Percentiles rank a stretch among this genome's conserved stretches.
These are phyloP conservation scores for Probaryconus sp. DNA, from an alignment of 1,140 invertebrate genomes.

Conservation along the genomic window DNA sequence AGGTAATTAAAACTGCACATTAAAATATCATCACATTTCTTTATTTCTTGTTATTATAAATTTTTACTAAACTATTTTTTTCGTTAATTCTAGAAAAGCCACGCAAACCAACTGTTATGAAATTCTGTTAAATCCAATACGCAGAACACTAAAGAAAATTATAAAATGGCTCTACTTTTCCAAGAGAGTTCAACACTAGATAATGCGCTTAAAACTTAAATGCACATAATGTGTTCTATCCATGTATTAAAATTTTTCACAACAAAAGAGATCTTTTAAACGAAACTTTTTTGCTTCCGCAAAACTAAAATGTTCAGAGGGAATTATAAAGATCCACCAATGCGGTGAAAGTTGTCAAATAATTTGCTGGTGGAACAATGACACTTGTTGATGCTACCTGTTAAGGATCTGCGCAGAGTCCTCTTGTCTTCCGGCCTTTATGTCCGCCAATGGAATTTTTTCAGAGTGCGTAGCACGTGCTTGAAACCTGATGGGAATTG, in stretches of 20 bases:
- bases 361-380: constrained; percentile 41
- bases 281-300: constrained; percentile 13
- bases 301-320: constrained; percentile 17
- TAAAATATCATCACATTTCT: too few species aligned
- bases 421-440: constrained; percentile 40
- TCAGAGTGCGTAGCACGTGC: constrained; percentile 32
- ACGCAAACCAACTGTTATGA: constrained; percentile 12
- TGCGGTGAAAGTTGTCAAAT: constrained; percentile 34
- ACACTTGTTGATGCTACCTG: constrained; percentile 45
- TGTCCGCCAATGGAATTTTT: constrained; percentile 22
- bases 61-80: too few species aligned
- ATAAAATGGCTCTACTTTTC: constrained; percentile 10
- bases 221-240: constrained; percentile 24
- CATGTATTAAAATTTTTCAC: constrained; percentile 17
- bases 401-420: constrained; percentile 12
- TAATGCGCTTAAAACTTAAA: constrained; percentile 35
- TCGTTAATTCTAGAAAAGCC: too few species aligned
- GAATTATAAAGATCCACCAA: neutral
- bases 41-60: too few species aligned
- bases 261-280: constrained; percentile 14
- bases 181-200: constrained; percentile 17
- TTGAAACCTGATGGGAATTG: constrained; percentile 17
- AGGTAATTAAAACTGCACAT: too few species aligned
- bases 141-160: neutral
- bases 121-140: constrained; percentile 6